Evolutionary conservation across 2,888 invertebrate genomes (phyloP).

Genomic region (Conops quadrifasciatus): DNA sequence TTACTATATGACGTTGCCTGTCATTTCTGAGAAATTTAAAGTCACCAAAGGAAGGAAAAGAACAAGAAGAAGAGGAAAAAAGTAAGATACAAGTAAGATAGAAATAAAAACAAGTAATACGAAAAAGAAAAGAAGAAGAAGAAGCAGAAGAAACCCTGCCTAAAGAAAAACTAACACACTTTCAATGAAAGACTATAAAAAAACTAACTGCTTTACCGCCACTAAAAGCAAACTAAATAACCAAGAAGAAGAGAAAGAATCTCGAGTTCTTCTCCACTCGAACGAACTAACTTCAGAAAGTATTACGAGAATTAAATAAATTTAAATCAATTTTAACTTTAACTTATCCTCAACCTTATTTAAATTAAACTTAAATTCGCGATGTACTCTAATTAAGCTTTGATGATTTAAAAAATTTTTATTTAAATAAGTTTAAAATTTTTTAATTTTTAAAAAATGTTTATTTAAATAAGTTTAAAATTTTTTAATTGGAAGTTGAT

Average conservation of each 20-base stretch:
- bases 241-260: too few species aligned
- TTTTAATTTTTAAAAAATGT: neutral
- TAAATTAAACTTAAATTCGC: too few species aligned
- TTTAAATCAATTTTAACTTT: too few species aligned
- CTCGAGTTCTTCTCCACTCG: too few species aligned
- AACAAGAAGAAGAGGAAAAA: neutral
- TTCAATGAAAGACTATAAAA: neutral
- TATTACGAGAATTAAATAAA: too few species aligned
- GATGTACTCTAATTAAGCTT: too few species aligned
- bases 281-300: too few species aligned
- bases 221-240: neutral
- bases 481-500: too few species aligned
- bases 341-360: too few species aligned
- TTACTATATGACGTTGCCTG: conserved; percentile 20
- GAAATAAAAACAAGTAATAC: neutral
- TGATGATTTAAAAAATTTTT: neutral
- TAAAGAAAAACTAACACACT: conserved; percentile 3
- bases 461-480: neutral
- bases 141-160: neutral
- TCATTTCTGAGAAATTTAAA: neutral
- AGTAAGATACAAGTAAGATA: too few species aligned
- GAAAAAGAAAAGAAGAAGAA: neutral
- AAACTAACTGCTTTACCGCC: neutral
- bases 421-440: neutral
- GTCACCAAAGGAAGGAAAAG: neutral